Base-by-base conservation (phyloP, 2,888 invertebrate species). In the Hoplodrina ambigua region DNA sequence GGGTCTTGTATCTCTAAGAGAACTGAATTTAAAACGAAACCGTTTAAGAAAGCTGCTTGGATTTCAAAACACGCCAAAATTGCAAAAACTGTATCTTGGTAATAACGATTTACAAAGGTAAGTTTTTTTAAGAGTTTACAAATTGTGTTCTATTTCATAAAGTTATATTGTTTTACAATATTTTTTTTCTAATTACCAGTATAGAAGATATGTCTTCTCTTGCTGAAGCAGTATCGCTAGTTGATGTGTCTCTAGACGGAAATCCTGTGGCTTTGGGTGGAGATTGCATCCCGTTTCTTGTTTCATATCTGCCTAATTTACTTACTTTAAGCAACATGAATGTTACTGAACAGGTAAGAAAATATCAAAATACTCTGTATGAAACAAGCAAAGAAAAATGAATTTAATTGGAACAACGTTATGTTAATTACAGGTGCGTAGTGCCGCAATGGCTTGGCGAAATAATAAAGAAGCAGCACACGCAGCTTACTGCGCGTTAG, bases 1-100 rank as follows among this genome's bases (percentile, higher is more conserved):
- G 79, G 99, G 98, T 0, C 94, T 99, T 73, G 94, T 96, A 37
- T 97, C 98, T 4, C 93, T 99, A 52, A 97, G 98, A 79, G 99
- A 99, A 90, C 94, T 99, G 62, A 99, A 99, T 94, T 95, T 99
- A 52, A 97, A 98, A 86, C 96, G 99, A 65, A 99, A 99, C 92
- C 97, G 97, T 79, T 96, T 99, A 62, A 97, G 97, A 82, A 98
- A 97, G 79, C 95, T 99, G 78, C 96, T 97, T 74, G 98, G 99
- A 30, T 98, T 99, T 87, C 97, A 97, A 80, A 97, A 97, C 83
- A 97, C 97, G 75, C 97, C 97, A 25, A 97, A 97, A 92, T 90
- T 98, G 87, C 97, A 98, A 90, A 97, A 98, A 88, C 92, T 98
- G 56, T 98, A 98, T 93, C 96, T 98, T 72, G 98, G 98, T 86